These are phyloP conservation scores for Antitype chi DNA, from an alignment of 2,888 invertebrate genomes.

Conservation along the genomic window DNA sequence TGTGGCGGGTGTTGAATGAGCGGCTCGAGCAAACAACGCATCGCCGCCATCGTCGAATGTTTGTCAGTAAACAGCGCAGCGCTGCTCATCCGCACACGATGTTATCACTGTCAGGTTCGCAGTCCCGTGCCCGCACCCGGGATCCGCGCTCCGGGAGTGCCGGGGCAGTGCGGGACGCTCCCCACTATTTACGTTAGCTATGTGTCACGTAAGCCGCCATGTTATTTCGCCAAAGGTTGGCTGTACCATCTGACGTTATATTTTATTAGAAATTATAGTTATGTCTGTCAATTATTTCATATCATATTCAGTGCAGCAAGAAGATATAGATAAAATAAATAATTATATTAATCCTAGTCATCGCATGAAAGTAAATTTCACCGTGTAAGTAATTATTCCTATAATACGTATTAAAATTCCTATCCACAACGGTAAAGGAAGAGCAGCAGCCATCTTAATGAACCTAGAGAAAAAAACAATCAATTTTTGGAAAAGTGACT, in stretches of 20 bases:
- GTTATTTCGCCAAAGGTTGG: not conserved
- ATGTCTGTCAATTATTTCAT: not conserved
- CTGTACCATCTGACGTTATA: not conserved
- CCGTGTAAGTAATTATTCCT: not conserved
- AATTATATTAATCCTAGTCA: not conserved
- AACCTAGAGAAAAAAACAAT: too few species aligned
- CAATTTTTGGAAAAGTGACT: too few species aligned
- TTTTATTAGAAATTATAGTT: not conserved
- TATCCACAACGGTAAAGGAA: not conserved
- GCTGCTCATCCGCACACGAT: not conserved
- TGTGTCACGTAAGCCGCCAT: not conserved
- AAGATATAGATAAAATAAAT: not conserved
- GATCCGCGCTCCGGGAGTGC: not conserved
- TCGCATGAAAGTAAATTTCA: not conserved
- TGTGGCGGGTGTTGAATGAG: not conserved
- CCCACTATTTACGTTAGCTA: not conserved
- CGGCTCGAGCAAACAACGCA: not conserved
- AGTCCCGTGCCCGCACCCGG: not conserved
- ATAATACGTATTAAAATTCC: not conserved
- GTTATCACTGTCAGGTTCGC: not conserved
- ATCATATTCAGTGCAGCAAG: not conserved
- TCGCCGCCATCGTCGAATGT: not conserved
- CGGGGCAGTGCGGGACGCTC: not conserved
- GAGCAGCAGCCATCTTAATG: not conserved
- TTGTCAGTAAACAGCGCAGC: conserved; percentile 19